Evolutionary conservation across 2,113 vertebrate species (phyloP), one percentile per base, ranked within the genome.

Genomic region (Dicrurus megarhynchus): DNA sequence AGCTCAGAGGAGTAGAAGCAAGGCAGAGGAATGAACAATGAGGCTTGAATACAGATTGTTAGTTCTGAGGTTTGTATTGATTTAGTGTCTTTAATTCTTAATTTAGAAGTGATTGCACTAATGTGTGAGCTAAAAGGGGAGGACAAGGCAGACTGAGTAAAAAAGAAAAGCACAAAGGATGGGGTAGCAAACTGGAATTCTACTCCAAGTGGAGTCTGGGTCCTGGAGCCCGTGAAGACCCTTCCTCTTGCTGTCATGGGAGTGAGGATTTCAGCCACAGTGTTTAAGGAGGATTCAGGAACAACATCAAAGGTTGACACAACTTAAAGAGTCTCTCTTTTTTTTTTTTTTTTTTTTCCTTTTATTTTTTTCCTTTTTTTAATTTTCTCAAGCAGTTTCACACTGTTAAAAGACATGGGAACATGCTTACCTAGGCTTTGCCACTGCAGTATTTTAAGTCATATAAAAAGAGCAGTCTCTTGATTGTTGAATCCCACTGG

Each of bases 81-180:
- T 93, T 80, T 83, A 80, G 68, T 50, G 71, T 63, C 87, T 86
- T 94, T 69, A 92, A 87, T 94, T 90, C 92, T 95, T 95, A 70
- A 82, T 90, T 90, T 80, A 27, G 22, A 90, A 86, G n/a, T 46
- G 52, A 67, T 88, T 76, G 27, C 35, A 41, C 17, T 89, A 76
- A 79, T 7, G 7, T 32, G 10, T 94, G 76, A 89, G 35, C 57
- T 86, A 46, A 80, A 83, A 71, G 33, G 17, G 27, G 37, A 86
- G 68, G 35, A 76, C 8, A 46, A 63, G 57, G 33, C 41, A 82
- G 61, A 52, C 50, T 35, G 41, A 52, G 27, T 37, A 84, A 79
- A 49, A 23, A 61, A 50, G 57, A 53, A 67, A 41, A 74, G 19
- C 21, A 22, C 21, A 23, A 90, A 71, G 28, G 30, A 21, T 57